A percentile compares a stretch with the other conserved stretches of the same genome.
Conservation (phyloP, 2,797 vertebrate genomes). For the Scomberomorus guttatus region DNA sequence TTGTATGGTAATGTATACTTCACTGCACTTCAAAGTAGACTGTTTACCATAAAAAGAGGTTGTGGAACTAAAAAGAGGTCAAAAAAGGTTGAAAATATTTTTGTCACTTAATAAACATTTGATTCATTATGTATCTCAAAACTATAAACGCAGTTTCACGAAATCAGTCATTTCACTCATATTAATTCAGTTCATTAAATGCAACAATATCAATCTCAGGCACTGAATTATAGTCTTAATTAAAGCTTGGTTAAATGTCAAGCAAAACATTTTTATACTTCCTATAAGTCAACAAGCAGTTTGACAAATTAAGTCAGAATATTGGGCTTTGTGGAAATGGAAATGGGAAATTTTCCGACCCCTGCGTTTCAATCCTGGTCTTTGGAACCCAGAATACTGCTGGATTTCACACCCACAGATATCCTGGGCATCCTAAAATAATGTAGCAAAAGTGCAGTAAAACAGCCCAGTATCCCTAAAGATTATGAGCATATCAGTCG, state of each 20-base stretch:
- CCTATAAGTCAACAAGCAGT: not conserved
- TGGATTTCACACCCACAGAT: not conserved
- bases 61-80: not conserved
- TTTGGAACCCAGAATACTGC: not conserved
- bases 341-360: not conserved
- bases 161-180: not conserved
- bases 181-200: not conserved
- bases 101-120: not conserved
- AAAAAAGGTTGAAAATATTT: not conserved
- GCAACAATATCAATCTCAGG: not conserved
- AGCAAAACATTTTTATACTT: conserved; percentile 1
- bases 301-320: not conserved
- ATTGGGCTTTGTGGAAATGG: not conserved
- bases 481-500: not conserved
- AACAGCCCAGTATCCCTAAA: not conserved
- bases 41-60: not conserved
- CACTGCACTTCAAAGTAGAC: not conserved
- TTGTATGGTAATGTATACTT: not conserved
- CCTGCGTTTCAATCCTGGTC: not conserved
- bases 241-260: not conserved
- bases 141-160: not conserved
- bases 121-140: no score
- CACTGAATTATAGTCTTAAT: not conserved
- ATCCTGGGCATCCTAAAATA: not conserved
- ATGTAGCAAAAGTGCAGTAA: not conserved